Conservation (phyloP, 2,113 vertebrate species). For the Scytalopus superciliaris region DNA sequence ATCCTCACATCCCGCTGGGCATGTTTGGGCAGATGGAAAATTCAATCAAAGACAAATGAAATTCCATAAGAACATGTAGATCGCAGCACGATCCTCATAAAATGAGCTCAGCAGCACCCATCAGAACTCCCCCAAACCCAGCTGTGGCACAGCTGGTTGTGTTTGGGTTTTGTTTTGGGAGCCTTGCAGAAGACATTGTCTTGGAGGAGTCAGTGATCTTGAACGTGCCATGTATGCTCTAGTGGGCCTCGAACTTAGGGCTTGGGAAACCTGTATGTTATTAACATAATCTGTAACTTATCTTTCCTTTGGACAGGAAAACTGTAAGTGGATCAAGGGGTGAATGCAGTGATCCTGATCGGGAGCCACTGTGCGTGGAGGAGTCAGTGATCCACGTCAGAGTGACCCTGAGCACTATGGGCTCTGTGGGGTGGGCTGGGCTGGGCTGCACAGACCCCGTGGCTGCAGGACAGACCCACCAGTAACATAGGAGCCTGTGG, state of each 20-base stretch:
- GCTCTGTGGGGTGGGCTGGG: background rate
- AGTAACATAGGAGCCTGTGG: rapidly evolving
- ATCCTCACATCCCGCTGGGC: constrained; percentile 16
- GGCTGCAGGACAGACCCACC: background rate
- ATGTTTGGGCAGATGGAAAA: constrained; percentile 44
- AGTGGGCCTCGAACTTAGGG: background rate
- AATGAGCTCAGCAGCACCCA: background rate
- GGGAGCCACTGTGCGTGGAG: background rate
- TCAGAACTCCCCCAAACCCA: background rate
- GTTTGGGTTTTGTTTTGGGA: background rate
- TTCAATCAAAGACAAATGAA: constrained; percentile 2
- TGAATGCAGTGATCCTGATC: background rate
- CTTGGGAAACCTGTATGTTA: background rate
- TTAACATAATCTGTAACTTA: constrained; percentile 36
- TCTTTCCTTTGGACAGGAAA: background rate
- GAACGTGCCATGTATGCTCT: background rate
- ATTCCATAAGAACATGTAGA: background rate
- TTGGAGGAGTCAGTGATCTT: background rate
- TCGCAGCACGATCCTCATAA: background rate
- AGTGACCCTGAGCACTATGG: background rate
- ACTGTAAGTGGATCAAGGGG: background rate
- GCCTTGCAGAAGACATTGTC: background rate
- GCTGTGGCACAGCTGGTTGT: background rate
- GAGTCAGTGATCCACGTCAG: background rate
- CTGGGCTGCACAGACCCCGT: rapidly evolving